Base-by-base conservation (phyloP, 2,797 vertebrate species). In the Apogon talboti region DNA sequence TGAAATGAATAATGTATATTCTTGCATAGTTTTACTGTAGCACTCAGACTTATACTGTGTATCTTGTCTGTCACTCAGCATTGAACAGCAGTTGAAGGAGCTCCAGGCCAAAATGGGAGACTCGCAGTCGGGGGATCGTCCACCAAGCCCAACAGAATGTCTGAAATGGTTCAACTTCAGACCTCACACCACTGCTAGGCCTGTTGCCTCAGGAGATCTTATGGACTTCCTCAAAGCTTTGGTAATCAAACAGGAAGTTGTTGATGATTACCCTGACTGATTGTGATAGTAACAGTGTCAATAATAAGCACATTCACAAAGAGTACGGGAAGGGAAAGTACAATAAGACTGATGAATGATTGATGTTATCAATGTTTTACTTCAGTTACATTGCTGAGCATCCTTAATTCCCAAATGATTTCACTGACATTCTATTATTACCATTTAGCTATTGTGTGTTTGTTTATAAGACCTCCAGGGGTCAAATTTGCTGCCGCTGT, bases 201-300 rank as follows among this genome's bases (percentile, higher is more conserved):
- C 93, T 54, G 80, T 86, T 56, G 87, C 92, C 50, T 91, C 94
- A 6, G 90, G 91, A 70, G 94, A 96, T 43, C 85, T 97, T 68
- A 87, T 94, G 86, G 92, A 93, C 64, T 98, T 99, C 87, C 93
- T 98, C 74, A 94, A 82, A 90, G 92, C 94, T 49, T 51, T 99
- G 96, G 98, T 99, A 96, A 90, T 52, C 50, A 13, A 52, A 37
- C 10, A 37, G 9, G 40, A 40, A 47, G 45, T 19, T 16, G 44
- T 35, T 53, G 24, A 56, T 16, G 1, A 40, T 49, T 15, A 63
- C 14, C 28, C 7, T 61, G 24, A 42, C 5, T 33, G 14, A 49
- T 56, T 51, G 5, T 46, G 0, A 37, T 47, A 8, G 35, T 43
- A 2, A 18, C 40, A 1, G 21, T 51, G 18, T 54, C 14, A 11